Conservation (phyloP, 2,797 vertebrate genomes). For the Semaprochilodus insignis region DNA sequence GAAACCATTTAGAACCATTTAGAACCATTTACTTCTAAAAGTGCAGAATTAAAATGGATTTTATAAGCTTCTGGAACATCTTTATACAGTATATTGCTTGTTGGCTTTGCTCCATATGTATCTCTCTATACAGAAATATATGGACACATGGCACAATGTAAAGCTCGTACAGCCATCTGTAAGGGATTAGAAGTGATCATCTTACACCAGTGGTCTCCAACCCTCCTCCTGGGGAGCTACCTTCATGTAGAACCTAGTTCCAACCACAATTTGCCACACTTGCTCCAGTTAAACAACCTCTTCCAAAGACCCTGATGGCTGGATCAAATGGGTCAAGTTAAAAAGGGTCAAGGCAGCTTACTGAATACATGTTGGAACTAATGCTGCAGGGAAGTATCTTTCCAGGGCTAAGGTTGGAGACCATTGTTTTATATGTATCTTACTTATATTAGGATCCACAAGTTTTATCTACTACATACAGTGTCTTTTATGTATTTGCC, state of each 20-base stretch:
- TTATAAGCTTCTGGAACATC: not conserved
- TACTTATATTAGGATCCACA: not conserved
- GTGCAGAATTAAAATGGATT: not conserved
- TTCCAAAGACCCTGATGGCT: too few species aligned
- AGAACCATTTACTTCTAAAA: not conserved
- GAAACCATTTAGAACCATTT: not conserved
- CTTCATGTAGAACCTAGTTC: too few species aligned
- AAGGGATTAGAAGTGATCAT: not conserved
- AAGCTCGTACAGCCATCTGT: not conserved
- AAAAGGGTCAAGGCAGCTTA: too few species aligned
- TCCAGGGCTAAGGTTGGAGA: too few species aligned
- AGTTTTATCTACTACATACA: not conserved
- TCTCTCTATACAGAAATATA: not conserved
- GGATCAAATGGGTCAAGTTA: too few species aligned
- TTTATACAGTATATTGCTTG: not conserved
- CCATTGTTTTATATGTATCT: not conserved
- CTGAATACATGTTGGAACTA: too few species aligned
- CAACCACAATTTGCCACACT: too few species aligned
- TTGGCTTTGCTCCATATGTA: not conserved
- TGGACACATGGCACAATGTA: conserved; percentile 11
- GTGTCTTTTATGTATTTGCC: not conserved
- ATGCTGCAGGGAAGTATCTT: too few species aligned
- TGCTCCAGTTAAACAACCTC: too few species aligned
- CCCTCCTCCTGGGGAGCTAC: too few species aligned
- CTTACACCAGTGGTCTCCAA: too few species aligned